Base-by-base conservation (phyloP, 2,113 vertebrate genomes). In the Gymnarchus niloticus region DNA sequence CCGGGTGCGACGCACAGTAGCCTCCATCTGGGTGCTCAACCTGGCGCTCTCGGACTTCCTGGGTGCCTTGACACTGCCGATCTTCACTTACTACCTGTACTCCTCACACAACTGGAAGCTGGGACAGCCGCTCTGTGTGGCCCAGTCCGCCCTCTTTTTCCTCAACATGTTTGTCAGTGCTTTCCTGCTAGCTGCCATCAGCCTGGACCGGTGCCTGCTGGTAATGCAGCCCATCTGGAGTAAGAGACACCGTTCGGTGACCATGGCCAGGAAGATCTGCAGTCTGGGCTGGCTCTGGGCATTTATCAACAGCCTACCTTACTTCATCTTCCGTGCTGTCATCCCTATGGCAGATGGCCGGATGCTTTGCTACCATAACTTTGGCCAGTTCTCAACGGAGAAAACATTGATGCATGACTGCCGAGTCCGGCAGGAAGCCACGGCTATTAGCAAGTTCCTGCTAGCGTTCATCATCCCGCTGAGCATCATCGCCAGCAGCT, bases 131-230 rank as follows among this genome's bases (percentile, higher is more conserved):
- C 92, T 98, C 89, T 99, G 97, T 93, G 95, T 95, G 87, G 83
- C 93, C 0, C 95, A 94, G 89, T 91, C 93, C 41, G 96, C 96
- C 85, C 92, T 98, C 19, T 96, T 98, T 89, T 94, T 92, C 87
- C 88, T 97, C 73, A 98, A 98, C 92, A 97, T 98, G 97, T 98
- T 96, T 87, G 95, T 97, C 52, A 98, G 97, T 0, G 95, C 97
- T 59, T 95, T 98, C 69, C 91, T 98, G 85, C 90, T 99, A 85
- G 96, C 95, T 0, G 92, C 92, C 87, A 98, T 99, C 93, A 98
- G 97, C 48, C 88, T 97, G 0, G 97, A 99, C 84, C 97, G 97
- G 83, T 97, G 95, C 0, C 25, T 98, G 23, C 91, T 96, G 0
- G 97, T 97, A 87, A 88, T 93, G 0, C 94, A 95, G 73, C 97